Evolutionary conservation across 2,888 invertebrate species (phyloP), one percentile per base, ranked within the genome.

Genomic region (Nomada fabriciana): DNA sequence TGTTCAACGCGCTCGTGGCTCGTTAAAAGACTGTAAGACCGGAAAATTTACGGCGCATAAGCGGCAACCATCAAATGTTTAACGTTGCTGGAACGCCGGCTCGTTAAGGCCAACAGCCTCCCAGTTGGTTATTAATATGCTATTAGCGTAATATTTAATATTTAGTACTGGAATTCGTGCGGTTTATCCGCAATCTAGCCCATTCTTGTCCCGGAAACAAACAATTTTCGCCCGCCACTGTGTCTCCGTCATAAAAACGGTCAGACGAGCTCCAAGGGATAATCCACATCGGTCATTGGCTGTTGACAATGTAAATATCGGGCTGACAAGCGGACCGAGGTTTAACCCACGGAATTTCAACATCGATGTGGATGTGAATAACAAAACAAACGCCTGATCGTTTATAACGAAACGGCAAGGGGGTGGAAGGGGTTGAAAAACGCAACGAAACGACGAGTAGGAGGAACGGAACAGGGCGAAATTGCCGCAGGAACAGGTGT

Each of bases 251-350:
- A 55, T 59, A 75, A 80, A 80, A 82, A 74, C 23, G 70, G 61
- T 63, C 60, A 67, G 70, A 80, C 55, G 59, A 10, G 47, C 47
- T 63, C 13, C 43, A 25, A 47, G 50, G 67, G 55, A 71, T 63
- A 68, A 82, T 82, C 82, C 53, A 75, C 82, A 67, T 71, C 15
- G 81, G 70, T 82, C 74, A 67, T 29, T 29, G 55, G 52, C 15
- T 80, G 81, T 80, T 80, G 81, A 63, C 82, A n/a, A 71, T 47
- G 81, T 53, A 82, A 82, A 82, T 55, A 81, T 42, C 47, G 20
- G 25, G 29, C 47, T 20, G 75, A 67, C 55, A 78, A 78, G 42
- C 42, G 43, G 23, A 43, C 3, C 11, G 50, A 20, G 55, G 74
- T 80, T 53, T 47, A 25, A 23, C 10, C 52, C 47, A 25, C 42